These are phyloP conservation scores for Diabrotica balteata DNA, from an alignment of 2,888 invertebrate species.

Conservation along the genomic window DNA sequence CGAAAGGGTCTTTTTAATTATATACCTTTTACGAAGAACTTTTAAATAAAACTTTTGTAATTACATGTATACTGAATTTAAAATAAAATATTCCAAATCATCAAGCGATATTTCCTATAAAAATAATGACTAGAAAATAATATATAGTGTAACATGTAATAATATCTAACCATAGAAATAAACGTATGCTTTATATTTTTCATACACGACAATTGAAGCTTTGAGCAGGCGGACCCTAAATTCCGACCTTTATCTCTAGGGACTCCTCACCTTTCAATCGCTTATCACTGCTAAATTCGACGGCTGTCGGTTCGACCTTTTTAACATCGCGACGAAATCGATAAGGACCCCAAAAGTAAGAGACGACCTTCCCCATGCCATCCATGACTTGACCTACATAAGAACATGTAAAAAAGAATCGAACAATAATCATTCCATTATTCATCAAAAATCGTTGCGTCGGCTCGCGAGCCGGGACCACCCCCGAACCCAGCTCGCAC, in stretches of 20 bases:
- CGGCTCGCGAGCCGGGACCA: constrained; percentile 16
- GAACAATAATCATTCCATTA: constrained; percentile 32
- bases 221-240: no score
- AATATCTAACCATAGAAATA: no score
- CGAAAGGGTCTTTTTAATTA: no score
- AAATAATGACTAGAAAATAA: no score
- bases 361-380: constrained; percentile 25
- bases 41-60: no score
- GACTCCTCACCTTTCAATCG: constrained; percentile 15
- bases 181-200: no score
- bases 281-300: constrained; percentile 3
- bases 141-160: no score
- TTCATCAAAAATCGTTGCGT: constrained; percentile 27
- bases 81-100: no score
- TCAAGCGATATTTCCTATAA: no score
- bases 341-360: constrained; percentile 24
- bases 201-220: no score
- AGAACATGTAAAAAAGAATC: constrained; percentile 27
- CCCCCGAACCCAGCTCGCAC: constrained; percentile 13
- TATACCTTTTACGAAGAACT: no score
- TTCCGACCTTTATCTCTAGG: background rate
- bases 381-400: constrained; percentile 33
- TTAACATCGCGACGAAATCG: constrained; percentile 18
- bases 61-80: no score
- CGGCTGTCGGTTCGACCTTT: constrained; percentile 11